Percentiles rank a stretch among this genome's conserved stretches.
phyloP scores from a whole-genome alignment of 2,113 vertebrate species.

The Limanda limanda region DNA sequence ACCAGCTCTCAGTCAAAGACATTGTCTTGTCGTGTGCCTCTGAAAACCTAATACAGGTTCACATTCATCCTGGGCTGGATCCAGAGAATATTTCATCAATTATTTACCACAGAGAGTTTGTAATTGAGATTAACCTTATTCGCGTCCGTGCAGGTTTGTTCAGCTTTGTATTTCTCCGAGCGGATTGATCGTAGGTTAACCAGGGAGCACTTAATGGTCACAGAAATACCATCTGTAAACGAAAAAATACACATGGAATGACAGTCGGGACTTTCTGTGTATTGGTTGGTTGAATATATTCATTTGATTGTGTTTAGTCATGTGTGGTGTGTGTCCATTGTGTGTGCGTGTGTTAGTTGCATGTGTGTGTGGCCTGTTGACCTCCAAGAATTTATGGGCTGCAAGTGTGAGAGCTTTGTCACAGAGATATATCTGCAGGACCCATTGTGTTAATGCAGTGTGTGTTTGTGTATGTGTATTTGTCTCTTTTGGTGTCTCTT shows the following conservation, averaged over 20 bases:
- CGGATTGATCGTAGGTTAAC: conserved; percentile 14
- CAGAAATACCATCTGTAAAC: neutral
- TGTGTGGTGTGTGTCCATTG: neutral
- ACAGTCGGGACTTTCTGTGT: neutral
- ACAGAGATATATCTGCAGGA: conserved; percentile 82
- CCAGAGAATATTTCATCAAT: conserved; percentile 33
- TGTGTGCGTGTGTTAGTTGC: conserved; percentile 23
- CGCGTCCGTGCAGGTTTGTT: conserved; percentile 11
- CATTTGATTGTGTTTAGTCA: neutral
- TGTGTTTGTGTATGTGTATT: conserved; percentile 68
- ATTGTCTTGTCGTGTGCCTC: conserved; percentile 56
- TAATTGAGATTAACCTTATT: conserved; percentile 35
- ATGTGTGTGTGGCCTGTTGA: conserved; percentile 57
- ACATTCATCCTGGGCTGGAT: conserved; percentile 32
- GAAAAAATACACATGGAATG: neutral
- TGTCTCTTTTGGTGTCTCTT: conserved; percentile 23
- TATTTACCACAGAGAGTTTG: conserved; percentile 39
- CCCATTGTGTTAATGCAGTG: conserved; percentile 85
- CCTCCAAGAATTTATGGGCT: conserved; percentile 80
- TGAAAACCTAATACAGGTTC: conserved; percentile 45
- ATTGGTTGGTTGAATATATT: neutral
- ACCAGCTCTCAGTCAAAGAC: conserved; percentile 69
- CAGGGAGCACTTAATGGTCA: conserved; percentile 2
- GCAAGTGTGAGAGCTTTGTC: conserved; percentile 79
- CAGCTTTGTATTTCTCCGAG: neutral